These are phyloP conservation scores for Henricia sp. DNA, from an alignment of 53 echinoderm and acorn worm genomes.

Conservation along the genomic window DNA sequence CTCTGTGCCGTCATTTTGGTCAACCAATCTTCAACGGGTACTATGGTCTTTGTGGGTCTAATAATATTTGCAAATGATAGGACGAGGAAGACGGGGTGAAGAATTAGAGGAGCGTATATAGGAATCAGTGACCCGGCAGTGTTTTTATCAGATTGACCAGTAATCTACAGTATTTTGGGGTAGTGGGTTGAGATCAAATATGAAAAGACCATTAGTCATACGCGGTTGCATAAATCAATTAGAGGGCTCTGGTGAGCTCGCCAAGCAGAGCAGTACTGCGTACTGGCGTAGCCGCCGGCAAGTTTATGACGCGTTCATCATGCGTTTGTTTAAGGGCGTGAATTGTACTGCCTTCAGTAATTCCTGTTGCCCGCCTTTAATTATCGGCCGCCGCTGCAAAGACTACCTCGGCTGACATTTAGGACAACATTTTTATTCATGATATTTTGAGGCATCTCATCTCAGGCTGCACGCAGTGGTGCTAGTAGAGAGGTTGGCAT, in stretches of 20 bases:
- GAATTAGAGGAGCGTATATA: background rate
- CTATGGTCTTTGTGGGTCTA: no score
- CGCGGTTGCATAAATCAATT: constrained; percentile 48
- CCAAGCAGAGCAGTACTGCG: background rate
- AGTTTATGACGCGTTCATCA: no score
- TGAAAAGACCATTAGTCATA: constrained; percentile 53
- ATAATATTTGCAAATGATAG: no score
- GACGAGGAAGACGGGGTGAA: constrained; percentile 1
- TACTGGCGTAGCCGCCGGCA: no score
- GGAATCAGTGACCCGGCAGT: constrained; percentile 42
- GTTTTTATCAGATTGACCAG: constrained; percentile 25
- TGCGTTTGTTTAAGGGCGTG: no score
- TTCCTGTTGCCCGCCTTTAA: background rate
- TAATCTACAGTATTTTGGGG: no score
- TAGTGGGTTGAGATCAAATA: constrained; percentile 39
- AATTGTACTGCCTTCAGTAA: constrained; percentile 2
- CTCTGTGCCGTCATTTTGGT: no score
- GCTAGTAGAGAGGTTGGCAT: no score
- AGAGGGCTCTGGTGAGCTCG: background rate
- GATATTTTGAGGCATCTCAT: no score
- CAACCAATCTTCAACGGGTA: no score
- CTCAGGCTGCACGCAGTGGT: no score
- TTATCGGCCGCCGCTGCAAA: constrained; percentile 9
- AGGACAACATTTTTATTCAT: no score
- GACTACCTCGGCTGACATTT: constrained; percentile 2